phyloP scores from a whole-genome alignment of 1,140 invertebrate genomes.

The Trichoplusia ni region DNA sequence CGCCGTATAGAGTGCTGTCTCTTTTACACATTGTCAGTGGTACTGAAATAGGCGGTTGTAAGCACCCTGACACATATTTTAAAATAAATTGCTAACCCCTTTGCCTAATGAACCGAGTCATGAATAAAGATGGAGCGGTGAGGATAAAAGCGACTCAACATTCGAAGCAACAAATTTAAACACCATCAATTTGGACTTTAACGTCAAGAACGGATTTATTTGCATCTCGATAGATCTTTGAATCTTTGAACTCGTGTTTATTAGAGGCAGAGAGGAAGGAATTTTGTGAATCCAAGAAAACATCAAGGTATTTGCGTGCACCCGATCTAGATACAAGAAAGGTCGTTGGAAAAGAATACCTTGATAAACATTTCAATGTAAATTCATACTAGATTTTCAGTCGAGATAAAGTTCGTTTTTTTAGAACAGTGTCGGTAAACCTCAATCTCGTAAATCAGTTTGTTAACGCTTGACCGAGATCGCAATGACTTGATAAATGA shows the following conservation, averaged over 20 bases:
- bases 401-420: too few species aligned
- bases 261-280: background rate
- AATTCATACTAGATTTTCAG: too few species aligned
- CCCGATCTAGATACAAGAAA: background rate
- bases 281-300: constrained; percentile 1
- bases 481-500: too few species aligned
- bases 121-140: constrained; percentile 15
- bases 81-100: constrained; percentile 1
- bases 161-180: background rate
- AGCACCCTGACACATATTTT: too few species aligned
- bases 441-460: too few species aligned
- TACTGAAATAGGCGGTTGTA: too few species aligned
- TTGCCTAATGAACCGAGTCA: constrained; percentile 9
- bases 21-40: too few species aligned
- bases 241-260: constrained; percentile 14
- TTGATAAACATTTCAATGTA: too few species aligned
- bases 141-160: constrained; percentile 16
- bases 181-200: constrained; percentile 12
- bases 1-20: too few species aligned
- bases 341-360: too few species aligned
- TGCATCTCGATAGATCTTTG: background rate
- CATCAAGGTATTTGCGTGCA: background rate
- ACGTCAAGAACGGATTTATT: background rate
- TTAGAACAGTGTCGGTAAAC: too few species aligned
- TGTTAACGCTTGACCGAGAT: too few species aligned